phyloP scores from a whole-genome alignment of 2,113 vertebrate genomes.

The Cynopterus brachyotis region DNA sequence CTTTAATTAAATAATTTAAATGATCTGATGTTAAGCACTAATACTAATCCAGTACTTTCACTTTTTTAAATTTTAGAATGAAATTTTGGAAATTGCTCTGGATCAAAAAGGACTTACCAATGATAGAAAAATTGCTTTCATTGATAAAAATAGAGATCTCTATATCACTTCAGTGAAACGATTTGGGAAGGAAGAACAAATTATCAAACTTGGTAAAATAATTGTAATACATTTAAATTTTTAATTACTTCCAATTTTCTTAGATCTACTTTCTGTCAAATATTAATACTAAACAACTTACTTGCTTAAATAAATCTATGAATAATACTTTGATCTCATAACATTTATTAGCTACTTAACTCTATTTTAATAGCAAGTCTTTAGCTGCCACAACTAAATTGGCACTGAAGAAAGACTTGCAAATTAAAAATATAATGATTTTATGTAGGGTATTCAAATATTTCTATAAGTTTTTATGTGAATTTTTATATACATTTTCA shows the following conservation, averaged over 20 bases:
- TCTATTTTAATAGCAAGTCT: conserved; percentile 28
- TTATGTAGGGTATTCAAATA: background rate
- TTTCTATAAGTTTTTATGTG: conserved; percentile 13
- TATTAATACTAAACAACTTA: background rate
- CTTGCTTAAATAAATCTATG: conserved; percentile 33
- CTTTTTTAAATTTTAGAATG: conserved; percentile 85
- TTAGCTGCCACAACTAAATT: conserved; percentile 13
- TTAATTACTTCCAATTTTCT: background rate
- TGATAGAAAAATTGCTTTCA: conserved; percentile 94
- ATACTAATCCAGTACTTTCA: conserved; percentile 49
- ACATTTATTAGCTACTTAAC: conserved; percentile 27
- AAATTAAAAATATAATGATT: conserved; percentile 42
- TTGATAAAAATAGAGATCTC: conserved; percentile 97
- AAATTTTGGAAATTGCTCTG: conserved; percentile 93
- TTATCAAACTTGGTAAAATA: conserved; percentile 93
- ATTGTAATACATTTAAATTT: background rate
- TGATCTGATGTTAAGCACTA: background rate
- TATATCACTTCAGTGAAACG: conserved; percentile 92
- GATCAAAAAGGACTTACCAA: conserved; percentile 93
- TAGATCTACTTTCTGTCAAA: background rate
- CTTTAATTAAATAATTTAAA: conserved; percentile 33
- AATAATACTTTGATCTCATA: background rate
- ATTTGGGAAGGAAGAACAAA: conserved; percentile 91
- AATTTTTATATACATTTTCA: background rate
- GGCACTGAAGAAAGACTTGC: conserved; percentile 6